These are phyloP conservation scores for Okamejei kenojei DNA, from an alignment of 2,797 vertebrate genomes.

Conservation along the genomic window DNA sequence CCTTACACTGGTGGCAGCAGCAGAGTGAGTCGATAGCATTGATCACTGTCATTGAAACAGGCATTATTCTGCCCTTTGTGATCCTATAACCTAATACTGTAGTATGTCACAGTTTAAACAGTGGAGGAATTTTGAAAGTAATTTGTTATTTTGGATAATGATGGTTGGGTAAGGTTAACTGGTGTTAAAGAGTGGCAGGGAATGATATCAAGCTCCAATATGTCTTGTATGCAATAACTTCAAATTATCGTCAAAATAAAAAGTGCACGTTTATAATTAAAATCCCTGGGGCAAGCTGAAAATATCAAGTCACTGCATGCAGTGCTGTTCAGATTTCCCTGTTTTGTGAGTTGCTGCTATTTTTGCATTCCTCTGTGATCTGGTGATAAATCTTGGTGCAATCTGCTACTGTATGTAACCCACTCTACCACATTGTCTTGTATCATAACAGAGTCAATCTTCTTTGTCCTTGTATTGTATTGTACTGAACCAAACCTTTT, in stretches of 20 bases:
- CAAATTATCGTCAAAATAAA: background rate
- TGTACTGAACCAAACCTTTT: background rate
- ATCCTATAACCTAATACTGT: background rate
- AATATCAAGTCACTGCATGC: background rate
- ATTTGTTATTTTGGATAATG: background rate
- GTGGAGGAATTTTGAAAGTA: background rate
- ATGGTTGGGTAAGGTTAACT: background rate
- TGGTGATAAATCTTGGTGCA: background rate
- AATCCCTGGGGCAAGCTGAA: background rate
- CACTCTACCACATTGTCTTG: background rate
- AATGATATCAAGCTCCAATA: background rate
- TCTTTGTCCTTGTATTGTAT: background rate
- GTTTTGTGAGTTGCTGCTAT: background rate
- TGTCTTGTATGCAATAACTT: no score
- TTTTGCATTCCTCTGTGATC: background rate
- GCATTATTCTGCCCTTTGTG: background rate
- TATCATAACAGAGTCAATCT: background rate
- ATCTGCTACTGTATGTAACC: background rate
- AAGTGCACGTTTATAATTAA: background rate
- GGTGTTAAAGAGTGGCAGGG: background rate
- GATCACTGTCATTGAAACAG: no score
- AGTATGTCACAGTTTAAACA: background rate
- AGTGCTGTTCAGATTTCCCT: background rate
- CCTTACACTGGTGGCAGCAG: background rate
- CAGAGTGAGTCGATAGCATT: background rate